Evolutionary conservation across 2,888 invertebrate species (phyloP).

Genomic region (Marronus borbonicus): DNA sequence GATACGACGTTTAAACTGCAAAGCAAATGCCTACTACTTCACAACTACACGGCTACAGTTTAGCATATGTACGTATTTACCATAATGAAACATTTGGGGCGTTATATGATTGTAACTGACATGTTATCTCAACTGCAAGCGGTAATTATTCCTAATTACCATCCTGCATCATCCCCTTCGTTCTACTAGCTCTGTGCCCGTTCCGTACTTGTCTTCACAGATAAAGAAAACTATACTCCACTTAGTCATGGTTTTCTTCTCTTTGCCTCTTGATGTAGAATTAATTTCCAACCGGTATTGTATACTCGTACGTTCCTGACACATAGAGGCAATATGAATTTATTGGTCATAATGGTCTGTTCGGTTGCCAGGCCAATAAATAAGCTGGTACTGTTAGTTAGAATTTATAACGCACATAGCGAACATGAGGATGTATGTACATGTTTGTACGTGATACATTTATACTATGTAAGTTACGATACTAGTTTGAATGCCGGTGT

Average conservation of each 20-base stretch:
- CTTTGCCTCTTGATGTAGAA: not conserved
- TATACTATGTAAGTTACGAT: constrained; percentile 21
- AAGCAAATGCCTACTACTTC: too few relatives aligned
- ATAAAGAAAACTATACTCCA: too few relatives aligned
- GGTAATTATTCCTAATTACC: constrained; percentile 45
- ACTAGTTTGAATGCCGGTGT: constrained; percentile 4
- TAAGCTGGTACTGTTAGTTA: constrained; percentile 32
- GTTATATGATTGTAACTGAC: not conserved
- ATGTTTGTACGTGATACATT: constrained; percentile 3
- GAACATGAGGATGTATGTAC: not conserved
- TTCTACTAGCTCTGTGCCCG: too few relatives aligned
- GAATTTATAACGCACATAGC: constrained; percentile 19
- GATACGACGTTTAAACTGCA: too few relatives aligned
- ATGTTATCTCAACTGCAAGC: constrained; percentile 32
- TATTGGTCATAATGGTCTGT: constrained; percentile 32
- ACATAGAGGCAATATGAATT: constrained; percentile 21
- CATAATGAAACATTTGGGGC: not conserved
- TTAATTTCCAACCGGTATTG: constrained; percentile 24
- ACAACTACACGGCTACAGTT: too few relatives aligned
- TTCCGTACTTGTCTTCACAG: too few relatives aligned
- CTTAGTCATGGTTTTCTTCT: not conserved
- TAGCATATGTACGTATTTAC: not conserved
- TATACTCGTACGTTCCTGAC: not conserved
- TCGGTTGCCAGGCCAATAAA: constrained; percentile 25
- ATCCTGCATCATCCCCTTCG: constrained; percentile 7